Evolutionary conservation across 2,888 invertebrate genomes (phyloP).

Genomic region (Erpobdella octoculata): DNA sequence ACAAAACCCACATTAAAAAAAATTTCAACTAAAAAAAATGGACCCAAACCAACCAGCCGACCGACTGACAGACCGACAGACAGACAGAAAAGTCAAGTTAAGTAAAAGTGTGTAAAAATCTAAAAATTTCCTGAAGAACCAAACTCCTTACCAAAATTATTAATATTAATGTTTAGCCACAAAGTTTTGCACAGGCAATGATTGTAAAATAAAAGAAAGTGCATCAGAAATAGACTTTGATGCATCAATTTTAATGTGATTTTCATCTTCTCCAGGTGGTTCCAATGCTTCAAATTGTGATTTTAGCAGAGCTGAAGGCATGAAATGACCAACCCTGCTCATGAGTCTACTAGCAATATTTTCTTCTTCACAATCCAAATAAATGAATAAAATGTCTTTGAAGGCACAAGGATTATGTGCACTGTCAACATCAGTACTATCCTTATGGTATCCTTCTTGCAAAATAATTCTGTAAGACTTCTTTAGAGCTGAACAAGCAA

Average conservation of each 20-base stretch:
- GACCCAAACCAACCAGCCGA: too few species aligned
- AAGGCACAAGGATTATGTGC: background rate
- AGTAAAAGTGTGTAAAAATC: too few species aligned
- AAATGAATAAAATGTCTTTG: background rate
- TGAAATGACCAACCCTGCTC: background rate
- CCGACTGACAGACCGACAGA: too few species aligned
- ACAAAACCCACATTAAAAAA: too few species aligned
- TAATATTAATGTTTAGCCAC: too few species aligned
- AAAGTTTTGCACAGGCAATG: too few species aligned
- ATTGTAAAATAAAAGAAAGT: background rate
- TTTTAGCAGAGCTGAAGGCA: background rate
- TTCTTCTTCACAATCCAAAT: background rate
- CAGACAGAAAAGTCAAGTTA: too few species aligned
- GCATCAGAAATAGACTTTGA: background rate
- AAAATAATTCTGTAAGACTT: background rate
- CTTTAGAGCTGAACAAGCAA: slow-evolving; percentile 14
- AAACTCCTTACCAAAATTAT: too few species aligned
- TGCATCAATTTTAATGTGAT: background rate
- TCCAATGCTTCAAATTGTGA: background rate
- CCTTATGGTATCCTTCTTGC: background rate
- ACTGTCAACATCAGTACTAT: too few species aligned
- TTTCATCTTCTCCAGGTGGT: slow-evolving; percentile 4
- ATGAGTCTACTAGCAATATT: background rate
- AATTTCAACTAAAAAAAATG: too few species aligned
- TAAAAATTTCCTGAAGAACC: too few species aligned